These are phyloP conservation scores for Bacillus rossius DNA, from an alignment of 1,140 invertebrate species.

Conservation along the genomic window DNA sequence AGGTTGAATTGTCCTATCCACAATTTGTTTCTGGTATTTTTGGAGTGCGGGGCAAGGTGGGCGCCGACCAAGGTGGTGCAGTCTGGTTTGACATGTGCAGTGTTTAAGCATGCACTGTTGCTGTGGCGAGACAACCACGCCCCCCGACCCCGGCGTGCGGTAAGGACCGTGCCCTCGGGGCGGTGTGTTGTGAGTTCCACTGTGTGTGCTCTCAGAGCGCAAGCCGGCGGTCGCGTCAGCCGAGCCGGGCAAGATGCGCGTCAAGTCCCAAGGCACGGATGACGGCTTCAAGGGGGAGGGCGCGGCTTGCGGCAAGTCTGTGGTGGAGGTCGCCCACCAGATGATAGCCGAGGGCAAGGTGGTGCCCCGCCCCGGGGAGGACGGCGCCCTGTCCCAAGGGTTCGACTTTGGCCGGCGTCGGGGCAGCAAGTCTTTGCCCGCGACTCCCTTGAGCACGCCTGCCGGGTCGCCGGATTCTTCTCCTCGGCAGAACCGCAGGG, in stretches of 20 bases:
- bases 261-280: conserved; percentile 55
- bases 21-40: too few relatives aligned
- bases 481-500: conserved; percentile 38
- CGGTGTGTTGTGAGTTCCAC: conserved; percentile 1
- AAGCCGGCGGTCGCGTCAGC: conserved; percentile 19
- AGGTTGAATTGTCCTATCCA: too few relatives aligned
- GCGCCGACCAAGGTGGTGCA: too few relatives aligned
- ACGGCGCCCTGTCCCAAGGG: conserved; percentile 5
- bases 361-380: background rate
- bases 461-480: conserved; percentile 50
- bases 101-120: background rate
- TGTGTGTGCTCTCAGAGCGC: conserved; percentile 26
- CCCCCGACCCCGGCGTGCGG: background rate
- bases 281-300: conserved; percentile 64
- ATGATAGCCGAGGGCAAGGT: conserved; percentile 50
- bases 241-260: background rate
- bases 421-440: conserved; percentile 63
- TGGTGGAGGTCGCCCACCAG: conserved; percentile 63
- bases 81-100: conserved; percentile 3
- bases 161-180: background rate
- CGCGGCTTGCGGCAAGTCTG: conserved; percentile 61
- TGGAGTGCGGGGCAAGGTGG: too few relatives aligned
- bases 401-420: conserved; percentile 43
- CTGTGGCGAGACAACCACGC: background rate
- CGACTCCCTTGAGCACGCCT: conserved; percentile 57